These are phyloP conservation scores for Syrphus vitripennis DNA, from an alignment of 2,888 invertebrate species.

Conservation along the genomic window DNA sequence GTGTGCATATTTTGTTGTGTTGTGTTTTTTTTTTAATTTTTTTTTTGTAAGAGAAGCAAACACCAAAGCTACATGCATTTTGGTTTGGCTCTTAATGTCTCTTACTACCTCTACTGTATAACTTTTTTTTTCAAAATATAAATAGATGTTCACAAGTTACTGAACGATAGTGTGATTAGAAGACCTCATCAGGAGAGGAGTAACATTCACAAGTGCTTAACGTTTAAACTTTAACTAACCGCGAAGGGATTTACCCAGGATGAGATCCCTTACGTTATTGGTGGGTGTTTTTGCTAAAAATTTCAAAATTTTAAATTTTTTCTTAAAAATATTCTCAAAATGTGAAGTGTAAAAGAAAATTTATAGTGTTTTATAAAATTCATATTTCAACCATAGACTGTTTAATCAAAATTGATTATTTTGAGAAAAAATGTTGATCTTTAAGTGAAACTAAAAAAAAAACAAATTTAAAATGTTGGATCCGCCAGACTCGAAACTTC, in stretches of 20 bases:
- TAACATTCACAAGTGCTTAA: constrained; percentile 76
- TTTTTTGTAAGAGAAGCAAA: constrained; percentile 53
- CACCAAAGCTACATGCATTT: constrained; percentile 52
- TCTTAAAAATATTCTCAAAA: not conserved
- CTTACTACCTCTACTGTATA: too few species aligned
- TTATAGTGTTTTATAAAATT: not conserved
- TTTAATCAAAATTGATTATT: not conserved
- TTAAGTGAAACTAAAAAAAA: not conserved
- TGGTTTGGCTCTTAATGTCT: constrained; percentile 29
- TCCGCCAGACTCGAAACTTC: not conserved
- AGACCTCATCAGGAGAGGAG: constrained; percentile 79
- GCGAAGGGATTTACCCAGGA: constrained; percentile 78
- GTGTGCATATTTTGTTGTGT: constrained; percentile 43
- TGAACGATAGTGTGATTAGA: constrained; percentile 80
- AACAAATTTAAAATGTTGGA: not conserved
- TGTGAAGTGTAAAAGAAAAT: constrained; percentile 17
- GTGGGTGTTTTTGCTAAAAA: constrained; percentile 78
- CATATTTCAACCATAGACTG: not conserved
- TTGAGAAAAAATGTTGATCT: not conserved
- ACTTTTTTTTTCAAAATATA: constrained; percentile 79
- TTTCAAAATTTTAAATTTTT: not conserved
- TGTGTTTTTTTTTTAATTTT: constrained; percentile 12
- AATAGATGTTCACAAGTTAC: constrained; percentile 80
- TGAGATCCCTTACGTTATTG: constrained; percentile 81
- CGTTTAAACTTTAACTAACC: constrained; percentile 76